Base-by-base conservation (phyloP, 2,888 invertebrate genomes). In the Neoascia interrupta region DNA sequence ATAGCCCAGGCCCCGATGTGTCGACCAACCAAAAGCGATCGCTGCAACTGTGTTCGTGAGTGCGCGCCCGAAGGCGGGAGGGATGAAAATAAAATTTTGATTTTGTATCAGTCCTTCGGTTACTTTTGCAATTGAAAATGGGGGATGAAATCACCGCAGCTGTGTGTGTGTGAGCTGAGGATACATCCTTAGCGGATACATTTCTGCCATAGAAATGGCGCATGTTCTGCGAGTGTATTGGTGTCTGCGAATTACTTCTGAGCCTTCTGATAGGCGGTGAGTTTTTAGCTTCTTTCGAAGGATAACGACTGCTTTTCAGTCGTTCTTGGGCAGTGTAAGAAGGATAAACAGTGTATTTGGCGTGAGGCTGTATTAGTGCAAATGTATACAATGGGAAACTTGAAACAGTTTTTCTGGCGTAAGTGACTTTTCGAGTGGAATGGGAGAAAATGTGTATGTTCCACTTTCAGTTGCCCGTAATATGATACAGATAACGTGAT, bases 351-450 rank as follows among this genome's bases (percentile, higher is more conserved):
- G 31, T 31, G n/a, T 31, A 45, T 26, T 72, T 64, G 21, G 73
- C 61, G 31, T 60, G 31, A 3, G 31, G 34, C 21, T 63, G 21
- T 45, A 23, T 18, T 10, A 10, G 1, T 13, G 16, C 5, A 37
- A 53, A 31, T 68, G 34, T 66, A 37, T 61, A 68, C 79, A 79
- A 79, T 79, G 49, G 66, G 23, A 31, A 79, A 79, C 51, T 66
- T 73, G 79, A 79, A 79, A 79, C 79, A 51, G 79, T 79, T 79
- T 73, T 73, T 73, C 73, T 73, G 73, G 66, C 45, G 53, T 72
- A 66, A 79, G 72, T 76, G 76, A 73, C 47, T 72, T 60, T 49
- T 61, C 18, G 41, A 73, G 68, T 72, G 60, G 76, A 66, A 66
- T 34, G 72, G 34, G 66, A 31, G 37, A 37, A 66, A 49, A 60